phyloP scores from a whole-genome alignment of 1,140 invertebrate species.

The Drosophila yakuba region DNA sequence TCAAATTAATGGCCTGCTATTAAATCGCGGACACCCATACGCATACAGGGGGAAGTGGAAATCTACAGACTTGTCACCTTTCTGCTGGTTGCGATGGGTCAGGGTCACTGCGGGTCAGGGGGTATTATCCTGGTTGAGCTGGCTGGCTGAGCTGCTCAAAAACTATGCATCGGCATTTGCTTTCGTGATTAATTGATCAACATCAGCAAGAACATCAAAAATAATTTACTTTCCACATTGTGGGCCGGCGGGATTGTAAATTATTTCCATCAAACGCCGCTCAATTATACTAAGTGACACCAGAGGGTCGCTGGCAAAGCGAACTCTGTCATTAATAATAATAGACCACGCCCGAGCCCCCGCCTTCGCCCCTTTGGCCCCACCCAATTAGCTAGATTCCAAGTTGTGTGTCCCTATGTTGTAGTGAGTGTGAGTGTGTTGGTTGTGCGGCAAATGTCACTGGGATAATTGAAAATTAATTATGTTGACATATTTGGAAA shows the following conservation, averaged over 20 bases:
- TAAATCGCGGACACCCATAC: conserved; percentile 50
- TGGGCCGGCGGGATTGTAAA: conserved; percentile 60
- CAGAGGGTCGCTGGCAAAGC: conserved; percentile 44
- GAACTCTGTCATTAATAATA: conserved; percentile 71
- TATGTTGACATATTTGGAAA: conserved; percentile 83
- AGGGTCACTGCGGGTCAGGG: conserved; percentile 20
- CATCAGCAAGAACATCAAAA: conserved; percentile 68
- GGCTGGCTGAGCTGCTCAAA: conserved; percentile 14
- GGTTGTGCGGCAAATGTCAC: conserved; percentile 56
- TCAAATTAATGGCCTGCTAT: conserved; percentile 67
- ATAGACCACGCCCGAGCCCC: conserved; percentile 51
- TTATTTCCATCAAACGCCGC: conserved; percentile 74
- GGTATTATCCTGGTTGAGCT: conserved; percentile 13
- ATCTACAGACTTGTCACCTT: conserved; percentile 58
- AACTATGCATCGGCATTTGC: conserved; percentile 58
- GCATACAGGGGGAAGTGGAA: conserved; percentile 26
- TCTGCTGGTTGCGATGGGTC: conserved; percentile 11
- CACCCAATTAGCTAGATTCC: conserved; percentile 2
- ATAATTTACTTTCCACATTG: conserved; percentile 46
- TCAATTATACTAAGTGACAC: conserved; percentile 80
- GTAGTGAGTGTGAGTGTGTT: not conserved
- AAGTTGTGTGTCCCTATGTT: not conserved
- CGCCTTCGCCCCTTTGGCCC: conserved; percentile 8
- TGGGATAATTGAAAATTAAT: conserved; percentile 82
- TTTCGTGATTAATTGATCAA: conserved; percentile 70